Base-by-base conservation (phyloP, 2,888 invertebrate genomes). In the Platycheirus rosarum region DNA sequence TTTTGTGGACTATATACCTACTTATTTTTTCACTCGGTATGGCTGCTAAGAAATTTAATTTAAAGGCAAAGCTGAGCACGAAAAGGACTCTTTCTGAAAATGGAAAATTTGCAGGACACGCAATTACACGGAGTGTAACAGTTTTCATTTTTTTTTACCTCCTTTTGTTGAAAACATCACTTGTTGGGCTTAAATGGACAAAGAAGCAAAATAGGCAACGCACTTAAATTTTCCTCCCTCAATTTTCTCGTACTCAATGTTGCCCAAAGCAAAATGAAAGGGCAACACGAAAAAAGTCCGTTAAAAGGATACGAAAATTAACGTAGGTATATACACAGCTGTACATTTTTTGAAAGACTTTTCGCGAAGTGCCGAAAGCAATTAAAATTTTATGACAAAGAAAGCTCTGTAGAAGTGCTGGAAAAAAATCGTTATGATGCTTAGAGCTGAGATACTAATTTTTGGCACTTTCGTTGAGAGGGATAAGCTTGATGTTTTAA, bases 301-400 rank as follows among this genome's bases (percentile, higher is more conserved):
- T 77, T 82, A 82, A 82, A 82, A 82, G 82, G 82, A 82, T 82
- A 82, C 77, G 66, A 82, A 60, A 68, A 77, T 82, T 71, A 71
- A 71, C 60, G 71, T 32, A 23, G 23, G 3, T 23, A 23, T 23
- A 23, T 77, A 77, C 71, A 71, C 71, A 77, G 65, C 70, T 82
- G 77, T 57, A 49, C 55, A 82, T 37, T 48, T 51, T 79, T 82
- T 77, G 53, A 82, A 82, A 75, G 35, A 42, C 53, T 63, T 46
- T 46, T 32, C 66, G 77, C 68, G 68, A 73, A 82, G 82, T 77
- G 82, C 82, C 82, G 77, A 82, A 77, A 82, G 82, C 82, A 82
- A 82, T 82, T 82, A 82, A 82, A 77, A 77, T 82, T 77, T 82
- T 82, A 82, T 82, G 82, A 73, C 68, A 77, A 77, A 63, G 60